Evolutionary conservation across 1,140 invertebrate species (phyloP), one percentile per base, ranked within the genome.

Genomic region (Cheumatopsyche charites): DNA sequence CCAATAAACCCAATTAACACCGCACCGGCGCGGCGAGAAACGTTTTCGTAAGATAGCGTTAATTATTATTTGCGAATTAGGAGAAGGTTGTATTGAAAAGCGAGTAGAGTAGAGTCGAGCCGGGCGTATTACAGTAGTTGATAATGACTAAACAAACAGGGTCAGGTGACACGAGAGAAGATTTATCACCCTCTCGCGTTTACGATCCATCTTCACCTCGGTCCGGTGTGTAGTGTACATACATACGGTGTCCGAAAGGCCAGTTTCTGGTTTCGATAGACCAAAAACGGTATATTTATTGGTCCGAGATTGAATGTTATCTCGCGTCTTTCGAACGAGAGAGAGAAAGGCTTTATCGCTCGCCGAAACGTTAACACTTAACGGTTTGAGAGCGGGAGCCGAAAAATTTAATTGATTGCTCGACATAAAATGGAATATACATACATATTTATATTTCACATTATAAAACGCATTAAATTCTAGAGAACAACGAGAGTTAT

Each of bases 191-290:
- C 55, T 26, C 19, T 26, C 12, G 23, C 55, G 7, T 63, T 63
- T 63, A 63, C 62, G 62, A 63, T 43, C 36, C 41, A 63, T 63
- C 62, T 63, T 63, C 62, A 63, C 63, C 63, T 47, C 43, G 15
- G 12, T 15, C 25, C 47, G 9, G 29, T 36, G 9, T 36, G 29
- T 36, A n/a, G n/a, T n/a, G n/a, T n/a, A n/a, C n/a, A n/a, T n/a
- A 36, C 29, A 36, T 9, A 36, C 29, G 29, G 9, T 15, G 21
- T 41, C 21, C 42, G 17, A 63, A 5, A n/a, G 15, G 62, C 15
- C 29, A 42, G 55, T 63, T 63, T 45, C 62, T 63, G 23, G 58
- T 62, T 62, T 62, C 29, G 23, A 45, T 66, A 9, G 63, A 23
- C 43, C 12, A 45, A 42, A 63, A 66, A 66, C 43, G 43, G 15